Evolutionary conservation across 1,140 invertebrate species (phyloP), one percentile per base, ranked within the genome.

Genomic region (Zelostemma sp.): DNA sequence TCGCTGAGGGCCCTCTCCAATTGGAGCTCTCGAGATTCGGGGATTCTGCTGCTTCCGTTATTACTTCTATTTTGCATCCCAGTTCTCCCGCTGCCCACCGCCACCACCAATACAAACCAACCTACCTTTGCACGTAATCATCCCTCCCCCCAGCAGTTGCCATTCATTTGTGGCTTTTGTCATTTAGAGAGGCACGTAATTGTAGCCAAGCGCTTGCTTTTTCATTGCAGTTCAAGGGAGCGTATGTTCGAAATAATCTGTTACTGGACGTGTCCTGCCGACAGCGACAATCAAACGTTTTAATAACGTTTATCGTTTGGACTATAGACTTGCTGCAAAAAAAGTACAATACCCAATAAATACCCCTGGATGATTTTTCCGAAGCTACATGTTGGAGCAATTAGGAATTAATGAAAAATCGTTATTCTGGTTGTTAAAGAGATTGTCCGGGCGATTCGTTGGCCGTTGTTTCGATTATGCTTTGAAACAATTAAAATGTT

Each of bases 201-300:
- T 60, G 47, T 51, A 41, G 11, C 47, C 1, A 38, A 28, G 9
- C 40, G 19, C 15, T 53, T 38, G 46, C 48, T 56, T 68, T 72
- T 70, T 70, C 59, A 69, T 59, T 35, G 31, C 38, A 18, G 66
- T 40, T 45, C n/a, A n/a, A n/a, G n/a, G 49, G 49, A 48, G 41
- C 46, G 48, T 62, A 1, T 9, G 41, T 6, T 11, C 51, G 11
- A 56, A 57, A 61, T 61, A 60, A 61, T 56, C 57, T 56, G 55
- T 50, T 50, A 57, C 25, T 43, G 51, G 19, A 35, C 54, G 50
- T 60, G 47, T 60, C 64, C 73, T 49, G 64, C 64, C 51, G 70
- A 63, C 63, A 58, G 45, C 54, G 65, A 72, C 71, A 74, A 78
- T 76, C 51, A 38, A 69, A 61, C 53, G 47, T n/a, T 69, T 77